phyloP scores from a whole-genome alignment of 37 sponge, comb jelly and placozoan genomes.

The Halichondria panicea region DNA sequence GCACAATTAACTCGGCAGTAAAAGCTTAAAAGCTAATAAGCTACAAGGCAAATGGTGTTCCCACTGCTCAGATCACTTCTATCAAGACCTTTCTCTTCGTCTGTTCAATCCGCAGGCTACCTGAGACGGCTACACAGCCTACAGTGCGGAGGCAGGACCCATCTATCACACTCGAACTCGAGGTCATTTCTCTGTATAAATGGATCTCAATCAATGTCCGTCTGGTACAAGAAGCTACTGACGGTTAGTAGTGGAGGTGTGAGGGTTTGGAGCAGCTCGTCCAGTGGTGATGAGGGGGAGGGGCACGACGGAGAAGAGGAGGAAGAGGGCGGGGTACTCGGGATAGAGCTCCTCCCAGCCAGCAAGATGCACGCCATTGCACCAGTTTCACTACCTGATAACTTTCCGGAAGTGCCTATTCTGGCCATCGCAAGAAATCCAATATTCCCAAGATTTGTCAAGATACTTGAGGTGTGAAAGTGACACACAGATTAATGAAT shows the following conservation, averaged over 20 bases:
- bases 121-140: too few relatives aligned
- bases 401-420: slow-evolving; percentile 86
- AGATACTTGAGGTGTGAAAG: slow-evolving; percentile 83
- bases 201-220: too few relatives aligned
- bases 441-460: slow-evolving; percentile 90
- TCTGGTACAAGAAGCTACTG: too few relatives aligned
- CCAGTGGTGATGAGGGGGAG: neutral
- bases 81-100: too few relatives aligned
- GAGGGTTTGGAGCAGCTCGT: neutral
- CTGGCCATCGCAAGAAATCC: slow-evolving; percentile 79
- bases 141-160: too few relatives aligned
- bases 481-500: neutral
- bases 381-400: slow-evolving; percentile 56
- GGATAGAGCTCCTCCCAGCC: slow-evolving; percentile 1
- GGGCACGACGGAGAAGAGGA: slow-evolving; percentile 7
- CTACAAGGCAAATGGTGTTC: too few relatives aligned
- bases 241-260: neutral
- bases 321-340: neutral
- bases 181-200: too few relatives aligned
- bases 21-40: too few relatives aligned
- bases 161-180: too few relatives aligned
- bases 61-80: too few relatives aligned
- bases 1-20: too few relatives aligned
- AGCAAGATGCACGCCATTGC: slow-evolving; percentile 29
- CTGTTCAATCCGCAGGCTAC: too few relatives aligned